phyloP scores from a whole-genome alignment of 2,888 invertebrate species.

The Caenorhabditis macrosperma region DNA sequence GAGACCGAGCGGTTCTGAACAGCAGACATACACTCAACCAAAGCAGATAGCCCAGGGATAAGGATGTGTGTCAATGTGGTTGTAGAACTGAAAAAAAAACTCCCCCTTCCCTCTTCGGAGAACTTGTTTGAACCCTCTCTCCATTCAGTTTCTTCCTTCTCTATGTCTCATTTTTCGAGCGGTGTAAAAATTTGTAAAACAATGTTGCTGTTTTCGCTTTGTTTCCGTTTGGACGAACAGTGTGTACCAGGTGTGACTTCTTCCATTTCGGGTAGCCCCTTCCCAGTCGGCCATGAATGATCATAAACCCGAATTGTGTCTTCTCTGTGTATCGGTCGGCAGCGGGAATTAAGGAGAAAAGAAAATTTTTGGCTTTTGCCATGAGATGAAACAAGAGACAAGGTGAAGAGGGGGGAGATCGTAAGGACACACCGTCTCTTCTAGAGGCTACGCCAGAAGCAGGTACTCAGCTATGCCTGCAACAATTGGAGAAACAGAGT shows the following conservation, averaged over 20 bases:
- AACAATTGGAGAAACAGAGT: too few species aligned
- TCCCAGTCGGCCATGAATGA: conserved; percentile 14
- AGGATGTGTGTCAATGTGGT: conserved; percentile 34
- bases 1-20: background rate
- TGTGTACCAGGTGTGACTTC: conserved; percentile 22
- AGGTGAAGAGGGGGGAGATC: background rate
- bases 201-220: conserved; percentile 16
- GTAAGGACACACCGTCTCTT: background rate
- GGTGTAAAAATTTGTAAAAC: conserved; percentile 44
- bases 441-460: conserved; percentile 3
- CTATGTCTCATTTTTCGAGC: conserved; percentile 44
- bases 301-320: conserved; percentile 39
- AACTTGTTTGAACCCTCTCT: conserved; percentile 51
- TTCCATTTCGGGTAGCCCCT: conserved; percentile 8
- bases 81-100: conserved; percentile 44
- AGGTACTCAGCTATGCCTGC: too few species aligned
- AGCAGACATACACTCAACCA: background rate
- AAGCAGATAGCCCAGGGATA: conserved; percentile 45
- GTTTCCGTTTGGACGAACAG: conserved; percentile 23
- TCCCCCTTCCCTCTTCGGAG: conserved; percentile 14
- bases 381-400: conserved; percentile 55
- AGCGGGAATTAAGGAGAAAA: conserved; percentile 1
- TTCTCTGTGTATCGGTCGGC: background rate
- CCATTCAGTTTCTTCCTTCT: background rate
- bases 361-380: conserved; percentile 41